These are phyloP conservation scores for Lasioglossum vierecki DNA, from an alignment of 2,888 invertebrate genomes.

Conservation along the genomic window DNA sequence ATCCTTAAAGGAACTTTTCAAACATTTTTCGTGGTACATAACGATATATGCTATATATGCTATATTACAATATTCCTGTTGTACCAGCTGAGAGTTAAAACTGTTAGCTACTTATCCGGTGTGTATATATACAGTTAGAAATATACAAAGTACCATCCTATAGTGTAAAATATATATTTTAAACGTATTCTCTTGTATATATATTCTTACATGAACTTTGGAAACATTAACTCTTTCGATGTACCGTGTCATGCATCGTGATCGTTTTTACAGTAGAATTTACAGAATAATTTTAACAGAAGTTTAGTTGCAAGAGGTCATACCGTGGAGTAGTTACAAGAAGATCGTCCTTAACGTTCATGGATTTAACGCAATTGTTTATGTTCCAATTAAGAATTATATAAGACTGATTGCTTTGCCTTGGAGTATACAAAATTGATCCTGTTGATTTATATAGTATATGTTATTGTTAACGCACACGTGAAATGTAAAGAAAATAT, in stretches of 20 bases:
- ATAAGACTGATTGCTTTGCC: slow-evolving; percentile 81
- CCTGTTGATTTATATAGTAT: slow-evolving; percentile 47
- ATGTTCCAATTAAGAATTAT: slow-evolving; percentile 58
- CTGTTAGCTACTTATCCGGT: slow-evolving; percentile 26
- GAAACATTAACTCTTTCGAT: slow-evolving; percentile 18
- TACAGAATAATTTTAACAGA: background rate
- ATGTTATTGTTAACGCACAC: slow-evolving; percentile 35
- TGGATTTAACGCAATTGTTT: slow-evolving; percentile 27
- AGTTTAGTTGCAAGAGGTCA: no score
- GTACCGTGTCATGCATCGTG: slow-evolving; percentile 18
- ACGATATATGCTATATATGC: background rate
- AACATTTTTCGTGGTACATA: background rate
- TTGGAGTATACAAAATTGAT: slow-evolving; percentile 64
- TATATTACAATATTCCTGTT: background rate
- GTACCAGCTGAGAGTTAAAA: slow-evolving; percentile 15
- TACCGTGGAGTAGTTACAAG: slow-evolving; percentile 9
- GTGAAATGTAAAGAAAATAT: slow-evolving; percentile 16
- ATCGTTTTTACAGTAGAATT: slow-evolving; percentile 40
- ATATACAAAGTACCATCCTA: slow-evolving; percentile 26
- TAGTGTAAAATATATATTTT: slow-evolving; percentile 53
- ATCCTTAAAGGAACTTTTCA: background rate
- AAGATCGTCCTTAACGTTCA: slow-evolving; percentile 28
- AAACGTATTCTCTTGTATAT: slow-evolving; percentile 50
- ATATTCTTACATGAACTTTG: slow-evolving; percentile 42
- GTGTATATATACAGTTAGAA: slow-evolving; percentile 33